Evolutionary conservation across 2,113 vertebrate species (phyloP), one percentile per base, ranked within the genome.

Genomic region (Phylloscopus whistleri): DNA sequence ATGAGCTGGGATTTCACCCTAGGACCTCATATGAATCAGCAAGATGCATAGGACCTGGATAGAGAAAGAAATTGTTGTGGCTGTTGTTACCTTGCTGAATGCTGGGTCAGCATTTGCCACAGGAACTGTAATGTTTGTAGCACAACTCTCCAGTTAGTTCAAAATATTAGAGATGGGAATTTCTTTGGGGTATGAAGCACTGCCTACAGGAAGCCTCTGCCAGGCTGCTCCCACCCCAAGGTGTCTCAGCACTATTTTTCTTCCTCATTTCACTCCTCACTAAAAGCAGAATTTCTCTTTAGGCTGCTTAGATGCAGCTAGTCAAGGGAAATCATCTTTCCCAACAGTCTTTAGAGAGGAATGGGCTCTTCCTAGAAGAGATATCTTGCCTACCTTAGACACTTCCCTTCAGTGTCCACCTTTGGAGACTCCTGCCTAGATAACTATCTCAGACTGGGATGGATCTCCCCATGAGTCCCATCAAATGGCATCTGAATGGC

Each of bases 211-310:
- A 51, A 64, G 13, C 35, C 26, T 90, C 51, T 89, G 30, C 9
- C 43, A 81, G 64, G 14, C 48, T 55, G 67, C 21, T 26, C 9
- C 20, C 23, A 51, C 21, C 20, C 48, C 0, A 0, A 49, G 16
- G 11, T 37, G 41, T 37, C 28, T 60, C 7, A 7, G 49, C 33
- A 15, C 33, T 23, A 14, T 1, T 43, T 74, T 74, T 81, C 27
- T 55, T 59, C 33, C 19, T 68, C 72, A 31, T 74, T 67, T 80
- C 60, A 63, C 21, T 59, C 39, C 52, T 70, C 68, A 46, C 5
- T 48, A 15, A 94, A 69, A 85, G 68, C 23, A 77, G 13, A 55
- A 67, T 72, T 76, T 79, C 28, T 62, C 26, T 64, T 91, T 35
- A 62, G 56, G 51, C 5, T 81, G 62, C 31, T 69, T 39, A 53